phyloP scores from a whole-genome alignment of 1,140 invertebrate genomes.

The Brachionus manjavacas region DNA sequence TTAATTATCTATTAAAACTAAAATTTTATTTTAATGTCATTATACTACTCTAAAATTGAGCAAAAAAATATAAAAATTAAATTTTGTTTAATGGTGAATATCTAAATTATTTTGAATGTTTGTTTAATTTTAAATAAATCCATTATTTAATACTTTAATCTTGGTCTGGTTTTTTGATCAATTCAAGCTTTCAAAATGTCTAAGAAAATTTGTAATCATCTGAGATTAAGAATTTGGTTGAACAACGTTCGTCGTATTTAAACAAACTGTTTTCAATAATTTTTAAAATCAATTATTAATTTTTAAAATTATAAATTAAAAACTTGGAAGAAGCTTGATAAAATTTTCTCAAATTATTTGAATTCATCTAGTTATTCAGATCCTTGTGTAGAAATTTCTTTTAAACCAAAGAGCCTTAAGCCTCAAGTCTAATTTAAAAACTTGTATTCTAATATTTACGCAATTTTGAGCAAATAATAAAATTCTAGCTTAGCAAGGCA shows the following conservation, averaged over 20 bases:
- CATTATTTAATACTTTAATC: neutral
- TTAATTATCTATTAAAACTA: no score
- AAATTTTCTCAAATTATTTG: neutral
- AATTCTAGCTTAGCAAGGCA: neutral
- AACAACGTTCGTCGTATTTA: no score
- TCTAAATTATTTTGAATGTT: neutral
- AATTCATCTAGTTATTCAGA: neutral
- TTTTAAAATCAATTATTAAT: neutral
- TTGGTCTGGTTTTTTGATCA: neutral
- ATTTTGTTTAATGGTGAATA: neutral
- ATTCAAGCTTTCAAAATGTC: neutral
- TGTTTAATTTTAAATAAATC: neutral
- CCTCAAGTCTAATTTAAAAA: neutral
- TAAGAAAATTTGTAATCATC: neutral
- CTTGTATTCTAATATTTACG: conserved; percentile 2
- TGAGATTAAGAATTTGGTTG: no score
- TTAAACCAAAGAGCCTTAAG: neutral
- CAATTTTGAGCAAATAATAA: neutral
- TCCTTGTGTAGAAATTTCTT: neutral
- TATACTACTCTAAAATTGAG: no score
- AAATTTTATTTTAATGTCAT: no score
- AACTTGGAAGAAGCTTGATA: no score
- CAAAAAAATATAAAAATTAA: neutral
- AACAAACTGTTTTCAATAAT: neutral
- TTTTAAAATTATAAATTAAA: neutral